A percentile compares a stretch with the other conserved stretches of the same genome.
phyloP scores from a whole-genome alignment of 2,113 vertebrate genomes.

The Orycteropus afer region DNA sequence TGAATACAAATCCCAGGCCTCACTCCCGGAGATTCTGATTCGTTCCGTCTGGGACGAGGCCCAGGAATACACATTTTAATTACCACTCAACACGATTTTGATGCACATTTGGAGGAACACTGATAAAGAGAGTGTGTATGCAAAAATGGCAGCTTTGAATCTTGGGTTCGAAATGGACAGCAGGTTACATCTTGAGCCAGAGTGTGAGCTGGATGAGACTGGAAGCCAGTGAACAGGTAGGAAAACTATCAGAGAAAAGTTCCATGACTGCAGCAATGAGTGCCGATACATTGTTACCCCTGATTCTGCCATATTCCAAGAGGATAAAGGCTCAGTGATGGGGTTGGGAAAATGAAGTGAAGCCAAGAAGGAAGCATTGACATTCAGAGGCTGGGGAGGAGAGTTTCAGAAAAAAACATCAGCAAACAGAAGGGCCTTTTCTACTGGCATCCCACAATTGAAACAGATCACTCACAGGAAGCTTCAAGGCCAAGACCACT shows the following conservation, averaged over 20 bases:
- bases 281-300: neutral
- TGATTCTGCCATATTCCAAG: neutral
- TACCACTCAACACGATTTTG: slow-evolving; percentile 16
- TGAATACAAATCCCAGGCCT: neutral
- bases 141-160: slow-evolving; percentile 10
- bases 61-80: slow-evolving; percentile 29
- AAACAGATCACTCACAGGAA: neutral
- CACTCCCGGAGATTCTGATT: neutral
- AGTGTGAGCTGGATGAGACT: neutral
- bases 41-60: neutral
- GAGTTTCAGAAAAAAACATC: slow-evolving; percentile 8
- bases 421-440: neutral
- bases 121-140: neutral
- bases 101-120: neutral
- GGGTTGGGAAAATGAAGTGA: neutral
- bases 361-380: neutral
- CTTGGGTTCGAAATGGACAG: neutral
- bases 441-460: neutral
- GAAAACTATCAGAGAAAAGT: slow-evolving; percentile 16
- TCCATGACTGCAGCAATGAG: neutral
- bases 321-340: neutral
- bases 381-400: neutral
- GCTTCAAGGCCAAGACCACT: neutral
- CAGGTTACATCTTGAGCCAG: neutral
- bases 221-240: neutral